Evolutionary conservation across 2,888 invertebrate species (phyloP).

Genomic region (Ichneumon xanthorius): DNA sequence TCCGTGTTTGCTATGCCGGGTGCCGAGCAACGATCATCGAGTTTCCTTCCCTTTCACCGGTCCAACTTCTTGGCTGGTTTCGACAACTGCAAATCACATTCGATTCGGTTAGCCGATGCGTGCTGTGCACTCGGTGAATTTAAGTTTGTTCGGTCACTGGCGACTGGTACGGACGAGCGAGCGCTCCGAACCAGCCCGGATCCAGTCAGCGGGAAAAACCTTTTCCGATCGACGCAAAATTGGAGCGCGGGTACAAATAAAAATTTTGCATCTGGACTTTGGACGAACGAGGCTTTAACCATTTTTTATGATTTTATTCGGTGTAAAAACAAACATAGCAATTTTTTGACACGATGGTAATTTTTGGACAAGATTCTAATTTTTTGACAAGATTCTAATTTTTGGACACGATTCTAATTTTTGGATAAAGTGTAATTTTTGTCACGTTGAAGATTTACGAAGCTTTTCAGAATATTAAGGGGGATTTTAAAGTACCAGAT

Average conservation of each 20-base stretch:
- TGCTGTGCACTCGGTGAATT: not conserved
- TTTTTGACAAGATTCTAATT: too few relatives aligned
- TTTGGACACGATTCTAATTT: too few relatives aligned
- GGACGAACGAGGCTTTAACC: not conserved
- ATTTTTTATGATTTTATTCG: too few relatives aligned
- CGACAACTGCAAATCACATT: conserved; percentile 44
- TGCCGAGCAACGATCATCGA: not conserved
- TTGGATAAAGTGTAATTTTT: not conserved
- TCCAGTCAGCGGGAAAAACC: conserved; percentile 2
- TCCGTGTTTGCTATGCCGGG: not conserved
- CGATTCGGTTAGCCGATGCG: conserved; percentile 10
- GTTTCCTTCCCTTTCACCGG: not conserved
- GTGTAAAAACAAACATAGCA: too few relatives aligned
- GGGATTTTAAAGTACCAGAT: too few relatives aligned
- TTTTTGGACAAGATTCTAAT: not conserved
- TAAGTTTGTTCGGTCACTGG: not conserved
- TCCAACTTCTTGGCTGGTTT: conserved; percentile 8
- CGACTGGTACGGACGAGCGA: not conserved
- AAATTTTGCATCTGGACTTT: not conserved
- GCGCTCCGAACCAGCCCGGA: not conserved
- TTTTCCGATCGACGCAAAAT: not conserved
- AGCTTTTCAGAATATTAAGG: too few relatives aligned
- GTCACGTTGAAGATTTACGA: too few relatives aligned
- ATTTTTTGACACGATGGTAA: not conserved
- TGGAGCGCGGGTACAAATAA: not conserved